These are phyloP conservation scores for Ceratotherium simum DNA, from an alignment of 2,113 vertebrate genomes.

Conservation along the genomic window DNA sequence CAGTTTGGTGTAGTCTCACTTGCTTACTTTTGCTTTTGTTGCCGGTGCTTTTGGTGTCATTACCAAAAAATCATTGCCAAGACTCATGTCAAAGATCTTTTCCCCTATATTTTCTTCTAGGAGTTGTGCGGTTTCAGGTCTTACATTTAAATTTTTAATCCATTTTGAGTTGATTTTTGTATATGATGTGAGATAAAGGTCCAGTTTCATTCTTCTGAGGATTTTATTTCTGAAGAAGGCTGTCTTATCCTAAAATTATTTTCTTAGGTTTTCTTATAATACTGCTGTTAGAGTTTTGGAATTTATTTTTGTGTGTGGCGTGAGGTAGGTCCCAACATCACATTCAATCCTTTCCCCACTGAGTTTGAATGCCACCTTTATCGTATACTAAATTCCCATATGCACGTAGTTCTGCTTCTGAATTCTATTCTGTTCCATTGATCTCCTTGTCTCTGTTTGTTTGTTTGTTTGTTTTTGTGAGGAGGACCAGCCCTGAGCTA, in stretches of 20 bases:
- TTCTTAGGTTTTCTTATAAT: not conserved
- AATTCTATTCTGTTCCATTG: not conserved
- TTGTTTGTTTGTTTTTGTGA: too few relatives aligned
- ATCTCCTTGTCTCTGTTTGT: too few relatives aligned
- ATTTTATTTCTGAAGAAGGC: not conserved
- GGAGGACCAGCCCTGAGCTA: too few relatives aligned
- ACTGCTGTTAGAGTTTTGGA: not conserved
- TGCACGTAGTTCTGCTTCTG: not conserved
- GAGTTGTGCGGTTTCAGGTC: not conserved
- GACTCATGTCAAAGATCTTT: not conserved
- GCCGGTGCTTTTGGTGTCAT: not conserved
- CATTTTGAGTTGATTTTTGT: not conserved
- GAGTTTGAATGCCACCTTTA: not conserved
- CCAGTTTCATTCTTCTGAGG: not conserved
- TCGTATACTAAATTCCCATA: fast-evolving
- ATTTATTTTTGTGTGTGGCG: not conserved
- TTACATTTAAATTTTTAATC: not conserved
- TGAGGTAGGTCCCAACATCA: not conserved
- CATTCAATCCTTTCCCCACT: not conserved
- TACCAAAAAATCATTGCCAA: not conserved
- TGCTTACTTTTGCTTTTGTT: not conserved
- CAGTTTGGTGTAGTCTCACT: not conserved
- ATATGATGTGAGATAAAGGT: not conserved
- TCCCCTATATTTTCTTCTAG: not conserved
- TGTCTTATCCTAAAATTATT: not conserved